Conservation (phyloP, 2,797 vertebrate species). For the Mus caroli region DNA sequence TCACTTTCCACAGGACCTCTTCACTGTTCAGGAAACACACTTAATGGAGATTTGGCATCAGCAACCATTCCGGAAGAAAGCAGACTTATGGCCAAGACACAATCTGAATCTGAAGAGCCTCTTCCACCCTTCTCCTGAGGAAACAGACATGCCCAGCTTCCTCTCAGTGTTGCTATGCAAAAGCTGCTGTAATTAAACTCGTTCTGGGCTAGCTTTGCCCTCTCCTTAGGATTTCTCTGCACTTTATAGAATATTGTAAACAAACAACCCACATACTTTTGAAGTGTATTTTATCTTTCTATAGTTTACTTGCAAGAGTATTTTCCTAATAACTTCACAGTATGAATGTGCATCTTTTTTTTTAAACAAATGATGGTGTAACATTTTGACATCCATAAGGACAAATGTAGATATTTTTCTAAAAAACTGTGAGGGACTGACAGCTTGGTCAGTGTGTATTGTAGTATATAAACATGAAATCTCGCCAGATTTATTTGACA, state of each 20-base stretch:
- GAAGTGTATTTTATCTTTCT: slow-evolving; percentile 93
- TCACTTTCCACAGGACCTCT: slow-evolving; percentile 88
- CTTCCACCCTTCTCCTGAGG: slow-evolving; percentile 91
- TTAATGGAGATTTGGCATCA: slow-evolving; percentile 92
- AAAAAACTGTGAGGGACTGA: slow-evolving; percentile 83
- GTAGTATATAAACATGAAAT: slow-evolving; percentile 81
- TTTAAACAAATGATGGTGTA: slow-evolving; percentile 86
- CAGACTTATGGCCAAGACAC: slow-evolving; percentile 87
- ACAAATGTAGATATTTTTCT: slow-evolving; percentile 89
- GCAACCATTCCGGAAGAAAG: slow-evolving; percentile 93
- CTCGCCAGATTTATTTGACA: slow-evolving; percentile 79
- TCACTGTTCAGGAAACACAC: slow-evolving; percentile 89
- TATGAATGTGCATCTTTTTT: slow-evolving; percentile 88
- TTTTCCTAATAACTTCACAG: slow-evolving; percentile 92
- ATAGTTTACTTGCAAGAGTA: slow-evolving; percentile 92
- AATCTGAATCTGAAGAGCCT: slow-evolving; percentile 91
- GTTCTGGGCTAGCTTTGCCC: slow-evolving; percentile 90
- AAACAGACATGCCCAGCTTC: slow-evolving; percentile 85
- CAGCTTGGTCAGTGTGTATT: slow-evolving; percentile 78
- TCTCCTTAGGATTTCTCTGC: slow-evolving; percentile 91
- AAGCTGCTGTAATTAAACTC: slow-evolving; percentile 90
- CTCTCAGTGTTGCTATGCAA: slow-evolving; percentile 92
- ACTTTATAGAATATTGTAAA: slow-evolving; percentile 93
- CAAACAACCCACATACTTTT: slow-evolving; percentile 86
- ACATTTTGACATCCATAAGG: slow-evolving; percentile 87